Conservation (phyloP, 1,140 invertebrate genomes). For the Maniola jurtina region DNA sequence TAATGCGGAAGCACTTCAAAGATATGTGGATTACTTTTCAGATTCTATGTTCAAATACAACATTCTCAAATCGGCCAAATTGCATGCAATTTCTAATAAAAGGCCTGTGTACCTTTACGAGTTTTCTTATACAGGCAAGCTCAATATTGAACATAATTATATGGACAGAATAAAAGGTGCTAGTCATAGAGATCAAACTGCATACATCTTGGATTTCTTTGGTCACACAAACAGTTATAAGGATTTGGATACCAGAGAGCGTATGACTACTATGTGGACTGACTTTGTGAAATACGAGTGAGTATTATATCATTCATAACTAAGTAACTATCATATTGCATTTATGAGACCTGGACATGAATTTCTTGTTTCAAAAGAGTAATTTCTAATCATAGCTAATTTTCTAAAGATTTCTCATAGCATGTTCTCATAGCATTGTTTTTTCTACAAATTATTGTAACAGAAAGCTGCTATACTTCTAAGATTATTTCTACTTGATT, state of each 20-base stretch:
- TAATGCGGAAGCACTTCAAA: conserved; percentile 42
- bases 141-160: conserved; percentile 59
- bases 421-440: too few relatives aligned
- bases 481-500: too few relatives aligned
- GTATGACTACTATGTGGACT: conserved; percentile 65
- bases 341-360: too few relatives aligned
- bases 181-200: conserved; percentile 66
- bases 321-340: too few relatives aligned
- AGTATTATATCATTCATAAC: conserved; percentile 35
- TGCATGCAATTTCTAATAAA: conserved; percentile 43
- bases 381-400: too few relatives aligned
- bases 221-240: conserved; percentile 45
- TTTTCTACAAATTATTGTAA: too few relatives aligned
- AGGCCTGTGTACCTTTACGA: conserved; percentile 60
- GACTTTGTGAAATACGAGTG: conserved; percentile 67
- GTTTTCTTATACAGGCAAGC: conserved; percentile 62
- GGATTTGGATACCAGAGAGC: conserved; percentile 59
- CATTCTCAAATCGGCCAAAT: conserved; percentile 59
- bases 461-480: too few relatives aligned
- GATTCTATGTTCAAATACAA: conserved; percentile 68
- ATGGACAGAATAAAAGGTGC: conserved; percentile 64
- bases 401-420: too few relatives aligned
- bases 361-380: too few relatives aligned
- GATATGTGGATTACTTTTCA: conserved; percentile 65
- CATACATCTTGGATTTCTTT: conserved; percentile 64